Percentiles rank a stretch among this genome's conserved stretches.
Evolutionary conservation across 2,888 invertebrate genomes (phyloP).

Genomic region (Timandra comae): DNA sequence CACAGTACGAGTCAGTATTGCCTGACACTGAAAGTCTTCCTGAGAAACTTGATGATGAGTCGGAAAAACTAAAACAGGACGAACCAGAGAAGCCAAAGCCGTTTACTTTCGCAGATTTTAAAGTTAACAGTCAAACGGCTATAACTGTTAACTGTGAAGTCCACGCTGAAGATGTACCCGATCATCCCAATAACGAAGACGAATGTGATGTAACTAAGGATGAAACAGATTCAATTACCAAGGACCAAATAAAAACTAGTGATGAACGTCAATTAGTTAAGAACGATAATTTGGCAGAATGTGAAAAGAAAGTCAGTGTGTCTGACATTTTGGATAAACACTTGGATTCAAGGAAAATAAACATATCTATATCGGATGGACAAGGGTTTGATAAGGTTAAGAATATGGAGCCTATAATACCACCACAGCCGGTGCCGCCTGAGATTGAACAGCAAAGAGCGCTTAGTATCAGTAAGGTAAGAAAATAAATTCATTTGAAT

Average conservation of each 20-base stretch:
- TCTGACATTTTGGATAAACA: slow-evolving; percentile 44
- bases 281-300: slow-evolving; percentile 19
- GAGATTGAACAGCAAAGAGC: slow-evolving; percentile 90
- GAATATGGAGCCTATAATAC: slow-evolving; percentile 64
- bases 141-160: slow-evolving; percentile 26
- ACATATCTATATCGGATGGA: slow-evolving; percentile 59
- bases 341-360: slow-evolving; percentile 50
- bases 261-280: slow-evolving; percentile 29
- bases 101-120: slow-evolving; percentile 78
- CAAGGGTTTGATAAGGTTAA: slow-evolving; percentile 48
- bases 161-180: slow-evolving; percentile 23
- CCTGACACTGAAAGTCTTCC: slow-evolving; percentile 16
- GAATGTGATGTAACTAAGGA: slow-evolving; percentile 16
- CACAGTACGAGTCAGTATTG: slow-evolving; percentile 15
- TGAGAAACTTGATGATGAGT: slow-evolving; percentile 16
- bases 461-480: slow-evolving; percentile 88
- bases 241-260: not conserved
- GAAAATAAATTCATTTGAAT: slow-evolving; percentile 6
- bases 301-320: slow-evolving; percentile 47
- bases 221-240: slow-evolving; percentile 3
- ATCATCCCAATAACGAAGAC: slow-evolving; percentile 11
- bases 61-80: slow-evolving; percentile 17
- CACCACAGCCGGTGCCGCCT: slow-evolving; percentile 84
- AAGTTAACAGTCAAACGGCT: slow-evolving; percentile 47
- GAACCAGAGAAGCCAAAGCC: slow-evolving; percentile 51